These are phyloP conservation scores for Scaptomyza pallida DNA, from an alignment of 1,140 invertebrate genomes.

Conservation along the genomic window DNA sequence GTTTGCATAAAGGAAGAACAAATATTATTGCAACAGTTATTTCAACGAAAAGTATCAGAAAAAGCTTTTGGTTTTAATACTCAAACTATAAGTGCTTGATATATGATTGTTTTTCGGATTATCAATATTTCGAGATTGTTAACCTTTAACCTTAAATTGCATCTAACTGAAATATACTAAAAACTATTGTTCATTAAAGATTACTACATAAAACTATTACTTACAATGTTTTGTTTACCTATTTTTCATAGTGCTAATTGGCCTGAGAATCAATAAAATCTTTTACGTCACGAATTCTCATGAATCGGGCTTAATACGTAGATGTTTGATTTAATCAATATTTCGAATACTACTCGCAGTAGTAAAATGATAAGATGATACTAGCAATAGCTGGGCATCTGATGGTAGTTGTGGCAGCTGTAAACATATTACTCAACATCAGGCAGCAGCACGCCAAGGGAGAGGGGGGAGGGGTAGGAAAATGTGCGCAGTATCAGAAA, in stretches of 20 bases:
- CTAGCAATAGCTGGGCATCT: not conserved
- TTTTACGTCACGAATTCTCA: not conserved
- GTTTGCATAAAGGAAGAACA: not conserved
- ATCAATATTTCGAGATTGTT: no score
- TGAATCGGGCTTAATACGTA: not conserved
- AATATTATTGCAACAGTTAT: no score
- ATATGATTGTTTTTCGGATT: no score
- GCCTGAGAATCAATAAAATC: not conserved
- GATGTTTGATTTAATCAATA: not conserved
- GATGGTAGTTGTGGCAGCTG: not conserved
- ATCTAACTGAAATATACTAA: no score
- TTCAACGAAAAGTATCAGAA: no score
- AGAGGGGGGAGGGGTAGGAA: not conserved
- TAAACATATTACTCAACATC: constrained; percentile 22
- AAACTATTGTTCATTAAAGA: not conserved
- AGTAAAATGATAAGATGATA: constrained; percentile 17
- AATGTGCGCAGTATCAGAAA: constrained; percentile 8
- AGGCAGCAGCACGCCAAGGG: not conserved
- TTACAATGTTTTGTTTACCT: not conserved
- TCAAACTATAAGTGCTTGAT: no score
- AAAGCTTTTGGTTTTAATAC: no score
- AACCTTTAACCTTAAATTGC: no score
- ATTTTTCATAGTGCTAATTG: not conserved
- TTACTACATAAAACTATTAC: no score
- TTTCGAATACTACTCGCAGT: no score